Conservation (phyloP, 2,888 invertebrate species). For the Noctua comes region DNA sequence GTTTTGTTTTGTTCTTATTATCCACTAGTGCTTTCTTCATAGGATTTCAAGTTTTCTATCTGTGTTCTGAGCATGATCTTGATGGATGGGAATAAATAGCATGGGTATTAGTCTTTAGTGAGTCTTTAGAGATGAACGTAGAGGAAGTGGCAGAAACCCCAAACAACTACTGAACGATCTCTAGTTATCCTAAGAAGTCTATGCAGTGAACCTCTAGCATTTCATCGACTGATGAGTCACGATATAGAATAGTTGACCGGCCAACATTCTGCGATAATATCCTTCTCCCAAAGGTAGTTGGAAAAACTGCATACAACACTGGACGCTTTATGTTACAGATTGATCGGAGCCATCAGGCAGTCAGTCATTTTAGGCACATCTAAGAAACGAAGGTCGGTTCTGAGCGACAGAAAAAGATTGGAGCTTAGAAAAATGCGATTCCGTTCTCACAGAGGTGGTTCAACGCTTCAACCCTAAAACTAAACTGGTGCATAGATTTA, state of each 20-base stretch:
- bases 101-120: neutral
- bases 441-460: neutral
- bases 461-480: neutral
- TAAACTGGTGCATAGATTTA: neutral
- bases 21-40: neutral
- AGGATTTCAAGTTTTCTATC: neutral
- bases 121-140: neutral
- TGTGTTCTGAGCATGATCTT: neutral
- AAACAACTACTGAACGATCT: neutral
- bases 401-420: neutral
- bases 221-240: neutral
- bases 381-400: neutral
- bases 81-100: neutral
- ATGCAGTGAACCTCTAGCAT: neutral
- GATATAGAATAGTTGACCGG: neutral
- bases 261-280: neutral
- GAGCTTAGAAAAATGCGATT: neutral
- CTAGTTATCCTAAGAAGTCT: neutral
- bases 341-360: neutral
- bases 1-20: slow-evolving; percentile 23
- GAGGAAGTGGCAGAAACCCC: neutral
- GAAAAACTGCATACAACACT: neutral
- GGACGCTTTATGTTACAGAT: neutral
- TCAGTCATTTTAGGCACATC: neutral
- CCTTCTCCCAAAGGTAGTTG: neutral